Conservation (phyloP, 2,888 invertebrate species). For the Acanthosepion esculentum region DNA sequence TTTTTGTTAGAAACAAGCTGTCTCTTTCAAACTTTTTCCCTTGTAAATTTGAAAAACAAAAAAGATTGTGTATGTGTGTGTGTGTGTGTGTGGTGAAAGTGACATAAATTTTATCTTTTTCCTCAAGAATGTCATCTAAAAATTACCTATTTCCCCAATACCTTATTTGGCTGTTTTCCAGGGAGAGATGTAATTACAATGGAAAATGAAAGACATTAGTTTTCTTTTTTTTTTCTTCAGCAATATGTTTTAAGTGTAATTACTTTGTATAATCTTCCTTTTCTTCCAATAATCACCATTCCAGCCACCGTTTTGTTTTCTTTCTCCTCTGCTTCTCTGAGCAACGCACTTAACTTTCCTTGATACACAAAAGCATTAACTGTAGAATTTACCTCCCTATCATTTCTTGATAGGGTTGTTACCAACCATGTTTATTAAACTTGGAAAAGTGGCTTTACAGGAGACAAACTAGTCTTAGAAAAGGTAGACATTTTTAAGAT, state of each 20-base stretch:
- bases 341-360: neutral
- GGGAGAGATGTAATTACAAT: neutral
- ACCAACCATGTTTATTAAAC: neutral
- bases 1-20: too few relatives aligned
- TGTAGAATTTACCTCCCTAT: neutral
- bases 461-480: neutral
- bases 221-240: neutral
- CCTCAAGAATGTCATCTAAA: neutral
- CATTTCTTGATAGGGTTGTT: neutral
- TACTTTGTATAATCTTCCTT: neutral
- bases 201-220: neutral
- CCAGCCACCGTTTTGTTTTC: neutral
- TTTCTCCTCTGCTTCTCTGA: neutral
- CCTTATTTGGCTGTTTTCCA: neutral
- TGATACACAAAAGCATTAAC: neutral
- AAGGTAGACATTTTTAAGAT: neutral
- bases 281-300: neutral
- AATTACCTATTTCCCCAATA: neutral
- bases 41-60: too few relatives aligned
- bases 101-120: neutral
- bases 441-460: neutral
- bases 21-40: too few relatives aligned
- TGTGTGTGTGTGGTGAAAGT: too few relatives aligned
- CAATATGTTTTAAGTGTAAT: neutral
- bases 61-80: too few relatives aligned